Conservation (phyloP, 2,113 vertebrate species). For the Ivindomyrus marchei region DNA sequence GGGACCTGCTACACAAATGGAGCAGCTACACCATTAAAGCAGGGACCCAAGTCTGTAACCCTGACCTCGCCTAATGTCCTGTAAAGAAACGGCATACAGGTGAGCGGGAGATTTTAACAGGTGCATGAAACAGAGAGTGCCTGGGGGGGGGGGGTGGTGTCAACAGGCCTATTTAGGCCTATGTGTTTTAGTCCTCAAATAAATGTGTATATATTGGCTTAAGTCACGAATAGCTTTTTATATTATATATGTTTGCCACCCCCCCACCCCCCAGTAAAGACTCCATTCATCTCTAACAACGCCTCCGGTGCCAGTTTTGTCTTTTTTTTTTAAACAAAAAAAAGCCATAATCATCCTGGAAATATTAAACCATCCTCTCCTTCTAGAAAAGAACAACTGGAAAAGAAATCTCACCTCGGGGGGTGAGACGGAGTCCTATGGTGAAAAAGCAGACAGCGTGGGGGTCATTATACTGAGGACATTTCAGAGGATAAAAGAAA, state of each 20-base stretch:
- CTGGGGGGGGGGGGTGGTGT: neutral
- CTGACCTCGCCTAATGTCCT: neutral
- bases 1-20: neutral
- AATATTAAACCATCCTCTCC: neutral
- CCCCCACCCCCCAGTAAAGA: no score
- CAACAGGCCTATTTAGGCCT: no score
- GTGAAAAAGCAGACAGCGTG: neutral
- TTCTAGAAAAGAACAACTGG: neutral
- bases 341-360: no score
- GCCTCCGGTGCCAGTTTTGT: neutral
- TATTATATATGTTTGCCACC: no score
- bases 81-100: neutral
- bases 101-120: neutral
- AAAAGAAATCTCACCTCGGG: neutral
- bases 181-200: no score
- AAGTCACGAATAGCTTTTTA: no score
- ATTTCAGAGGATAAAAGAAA: neutral
- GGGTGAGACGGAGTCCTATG: neutral
- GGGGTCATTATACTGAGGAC: neutral
- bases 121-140: neutral
- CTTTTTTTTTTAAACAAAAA: neutral
- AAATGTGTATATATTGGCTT: no score
- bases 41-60: neutral
- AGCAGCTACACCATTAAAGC: neutral
- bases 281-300: no score